Base-by-base conservation (phyloP, 2,888 invertebrate genomes). In the Dysmachus trigonus region DNA sequence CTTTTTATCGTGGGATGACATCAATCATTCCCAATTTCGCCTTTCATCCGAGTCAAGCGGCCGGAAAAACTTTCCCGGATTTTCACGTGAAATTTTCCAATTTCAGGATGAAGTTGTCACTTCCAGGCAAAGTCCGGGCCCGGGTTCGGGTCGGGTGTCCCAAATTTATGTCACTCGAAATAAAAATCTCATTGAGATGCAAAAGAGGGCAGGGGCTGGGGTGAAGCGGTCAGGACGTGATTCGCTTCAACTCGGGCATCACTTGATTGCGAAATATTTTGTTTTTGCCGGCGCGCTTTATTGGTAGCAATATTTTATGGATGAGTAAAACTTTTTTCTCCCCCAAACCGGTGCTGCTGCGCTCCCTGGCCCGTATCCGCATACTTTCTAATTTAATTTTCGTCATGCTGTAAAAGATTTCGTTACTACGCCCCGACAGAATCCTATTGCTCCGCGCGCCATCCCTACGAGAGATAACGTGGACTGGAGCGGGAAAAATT, bases 331-430 rank as follows among this genome's bases (percentile, higher is more conserved):
- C 62, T 62, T 62, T 62, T 62, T 62, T 8, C n/a, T n/a, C 10
- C 73, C 73, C 53, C 2, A 22, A 22, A 22, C 53, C 53, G 53
- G n/a, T n/a, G n/a, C n/a, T n/a, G n/a, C n/a, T n/a, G n/a, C n/a
- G n/a, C n/a, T n/a, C n/a, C 1, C n/a, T 31, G 33, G 33, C 31
- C 18, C 18, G 10, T 73, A 33, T 73, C 53, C 81, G 30, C 30
- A 35, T 81, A n/a, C 81, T 81, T 81, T 81, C 81, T 81, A 81
- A 81, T 81, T 81, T 81, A 81, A 53, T 81, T 81, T 53, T 33
- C 81, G 27, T 81, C 35, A 47, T 79, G 79, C 22, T 47, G 79
- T 79, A 51, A 18, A 22, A 79, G 79, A 51, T 47, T 81, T 81
- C 18, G 8, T 33, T n/a, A 15, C 73, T 33, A 35, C 31, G n/a